Conservation (phyloP, 2,113 vertebrate species). For the Polypterus bichir region DNA sequence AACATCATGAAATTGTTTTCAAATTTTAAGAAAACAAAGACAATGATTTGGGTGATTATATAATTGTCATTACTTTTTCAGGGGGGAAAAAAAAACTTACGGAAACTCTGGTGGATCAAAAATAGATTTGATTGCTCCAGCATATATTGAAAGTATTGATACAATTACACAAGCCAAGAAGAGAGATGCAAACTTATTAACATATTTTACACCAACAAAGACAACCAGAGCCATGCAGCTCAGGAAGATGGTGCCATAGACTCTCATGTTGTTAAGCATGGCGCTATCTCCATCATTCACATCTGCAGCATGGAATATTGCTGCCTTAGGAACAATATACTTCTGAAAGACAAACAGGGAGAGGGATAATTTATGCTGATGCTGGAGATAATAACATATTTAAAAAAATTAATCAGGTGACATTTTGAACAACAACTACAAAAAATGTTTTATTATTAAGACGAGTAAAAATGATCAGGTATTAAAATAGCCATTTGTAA, state of each 20-base stretch:
- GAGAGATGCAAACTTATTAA: constrained; percentile 93
- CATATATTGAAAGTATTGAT: constrained; percentile 93
- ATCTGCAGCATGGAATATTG: constrained; percentile 71
- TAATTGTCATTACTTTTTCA: too few species aligned
- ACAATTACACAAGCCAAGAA: constrained; percentile 93
- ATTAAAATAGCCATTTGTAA: too few species aligned
- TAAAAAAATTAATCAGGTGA: too few species aligned
- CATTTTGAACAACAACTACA: too few species aligned
- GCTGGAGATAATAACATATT: too few species aligned
- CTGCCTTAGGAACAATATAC: constrained; percentile 82
- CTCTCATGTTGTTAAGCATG: constrained; percentile 89
- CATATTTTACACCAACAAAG: constrained; percentile 93
- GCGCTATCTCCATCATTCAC: constrained; percentile 60
- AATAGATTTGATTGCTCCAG: constrained; percentile 82
- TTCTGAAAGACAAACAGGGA: constrained; percentile 47
- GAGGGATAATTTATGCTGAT: too few species aligned
- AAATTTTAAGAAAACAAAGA: too few species aligned
- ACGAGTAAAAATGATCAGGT: too few species aligned
- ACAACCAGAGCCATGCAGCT: constrained; percentile 89
- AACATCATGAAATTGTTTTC: too few species aligned
- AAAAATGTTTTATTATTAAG: too few species aligned
- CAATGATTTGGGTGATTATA: too few species aligned
- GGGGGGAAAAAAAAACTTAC: constrained; percentile 51
- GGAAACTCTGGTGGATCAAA: constrained; percentile 82
- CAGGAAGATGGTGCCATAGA: constrained; percentile 87